phyloP scores from a whole-genome alignment of 1,140 invertebrate genomes.

The Drosophila ananassae region DNA sequence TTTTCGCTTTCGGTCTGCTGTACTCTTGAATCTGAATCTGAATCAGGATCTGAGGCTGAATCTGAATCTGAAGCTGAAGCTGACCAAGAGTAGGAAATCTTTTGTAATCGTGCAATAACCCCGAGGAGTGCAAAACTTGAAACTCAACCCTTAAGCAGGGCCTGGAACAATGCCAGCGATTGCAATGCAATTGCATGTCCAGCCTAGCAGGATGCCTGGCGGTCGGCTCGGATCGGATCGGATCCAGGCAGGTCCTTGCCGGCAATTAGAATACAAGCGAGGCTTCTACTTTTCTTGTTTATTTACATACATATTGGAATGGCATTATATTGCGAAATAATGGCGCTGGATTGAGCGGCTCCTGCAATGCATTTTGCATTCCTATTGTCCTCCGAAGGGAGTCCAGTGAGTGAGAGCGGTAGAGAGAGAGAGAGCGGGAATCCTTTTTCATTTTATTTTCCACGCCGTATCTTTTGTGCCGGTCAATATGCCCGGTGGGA shows the following conservation, averaged over 20 bases:
- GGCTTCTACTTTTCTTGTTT: conserved; percentile 44
- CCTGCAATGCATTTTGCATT: conserved; percentile 65
- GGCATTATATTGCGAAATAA: conserved; percentile 68
- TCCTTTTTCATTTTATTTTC: conserved; percentile 24
- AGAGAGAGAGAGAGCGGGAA: background rate
- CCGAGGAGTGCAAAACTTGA: conserved; percentile 70
- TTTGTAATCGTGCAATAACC: conserved; percentile 80
- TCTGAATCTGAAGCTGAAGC: conserved; percentile 18
- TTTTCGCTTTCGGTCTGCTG: conserved; percentile 40
- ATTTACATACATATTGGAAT: conserved; percentile 76
- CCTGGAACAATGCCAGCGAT: conserved; percentile 67
- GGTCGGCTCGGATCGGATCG: conserved; percentile 17
- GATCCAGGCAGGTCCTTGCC: conserved; percentile 71
- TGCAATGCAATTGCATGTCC: conserved; percentile 79
- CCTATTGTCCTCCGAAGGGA: conserved; percentile 45
- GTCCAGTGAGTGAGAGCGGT: conserved; percentile 7
- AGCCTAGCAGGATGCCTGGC: conserved; percentile 73
- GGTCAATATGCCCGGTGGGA: conserved; percentile 44
- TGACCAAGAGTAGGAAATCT: conserved; percentile 75
- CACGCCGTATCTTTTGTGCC: conserved; percentile 67
- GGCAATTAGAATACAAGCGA: conserved; percentile 67
- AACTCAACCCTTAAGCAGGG: conserved; percentile 69
- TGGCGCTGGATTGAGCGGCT: conserved; percentile 43
- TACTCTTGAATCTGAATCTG: conserved; percentile 15
- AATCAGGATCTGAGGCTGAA: conserved; percentile 7